Percentiles rank a stretch among this genome's conserved stretches.
These are phyloP conservation scores for Microplitis demolitor DNA, from an alignment of 1,140 invertebrate species.

Conservation along the genomic window DNA sequence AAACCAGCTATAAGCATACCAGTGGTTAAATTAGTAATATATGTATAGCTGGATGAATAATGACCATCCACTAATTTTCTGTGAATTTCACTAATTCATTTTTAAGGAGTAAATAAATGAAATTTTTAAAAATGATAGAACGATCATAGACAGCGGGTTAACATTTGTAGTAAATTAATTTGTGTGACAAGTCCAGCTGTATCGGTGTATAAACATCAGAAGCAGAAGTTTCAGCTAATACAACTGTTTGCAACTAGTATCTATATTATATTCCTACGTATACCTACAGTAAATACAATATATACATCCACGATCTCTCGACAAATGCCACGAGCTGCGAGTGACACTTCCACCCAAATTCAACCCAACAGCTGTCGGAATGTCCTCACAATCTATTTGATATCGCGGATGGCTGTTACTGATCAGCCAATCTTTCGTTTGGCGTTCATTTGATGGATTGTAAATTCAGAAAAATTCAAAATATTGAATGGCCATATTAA, in stretches of 20 bases:
- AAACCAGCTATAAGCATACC: no score
- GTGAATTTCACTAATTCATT: no score
- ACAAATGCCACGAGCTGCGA: constrained; percentile 23
- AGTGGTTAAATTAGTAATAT: no score
- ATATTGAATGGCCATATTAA: no score
- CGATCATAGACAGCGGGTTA: background rate
- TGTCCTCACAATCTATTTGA: constrained; percentile 14
- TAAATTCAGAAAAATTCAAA: no score
- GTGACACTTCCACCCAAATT: constrained; percentile 8
- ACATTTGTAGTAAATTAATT: constrained; percentile 46
- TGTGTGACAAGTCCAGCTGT: constrained; percentile 49
- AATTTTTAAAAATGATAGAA: background rate
- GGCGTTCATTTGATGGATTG: constrained; percentile 14
- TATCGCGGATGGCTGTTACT: background rate
- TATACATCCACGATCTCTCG: constrained; percentile 4
- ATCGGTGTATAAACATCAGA: constrained; percentile 51
- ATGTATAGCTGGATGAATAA: no score
- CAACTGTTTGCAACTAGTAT: constrained; percentile 26
- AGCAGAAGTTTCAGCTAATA: constrained; percentile 43
- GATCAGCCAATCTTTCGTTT: background rate
- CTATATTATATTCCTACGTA: constrained; percentile 10
- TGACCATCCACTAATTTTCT: no score
- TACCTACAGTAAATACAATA: constrained; percentile 15
- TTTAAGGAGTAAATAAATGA: no score
- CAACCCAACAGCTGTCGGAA: constrained; percentile 3